These are phyloP conservation scores for Megaptera novaeangliae DNA, from an alignment of 2,113 vertebrate genomes.

Conservation along the genomic window DNA sequence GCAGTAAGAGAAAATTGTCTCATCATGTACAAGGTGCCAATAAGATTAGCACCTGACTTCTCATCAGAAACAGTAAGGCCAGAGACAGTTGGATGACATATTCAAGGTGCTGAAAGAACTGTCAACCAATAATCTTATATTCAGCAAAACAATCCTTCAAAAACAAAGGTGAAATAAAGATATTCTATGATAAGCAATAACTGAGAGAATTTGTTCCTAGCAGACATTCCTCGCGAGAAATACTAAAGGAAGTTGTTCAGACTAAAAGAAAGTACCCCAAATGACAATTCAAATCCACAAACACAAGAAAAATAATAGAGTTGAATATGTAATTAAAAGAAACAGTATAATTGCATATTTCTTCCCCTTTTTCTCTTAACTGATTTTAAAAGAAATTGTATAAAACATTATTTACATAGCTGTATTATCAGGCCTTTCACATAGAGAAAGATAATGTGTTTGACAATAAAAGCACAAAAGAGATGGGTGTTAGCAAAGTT, in stretches of 20 bases:
- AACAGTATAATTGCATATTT: background rate
- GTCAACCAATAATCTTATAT: background rate
- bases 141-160: background rate
- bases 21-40: background rate
- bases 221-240: background rate
- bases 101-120: background rate
- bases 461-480: background rate
- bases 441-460: background rate
- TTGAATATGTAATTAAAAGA: background rate
- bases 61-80: background rate
- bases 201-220: background rate
- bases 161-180: background rate
- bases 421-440: background rate
- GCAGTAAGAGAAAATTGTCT: background rate
- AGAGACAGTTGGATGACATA: background rate
- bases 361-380: background rate
- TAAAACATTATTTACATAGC: background rate
- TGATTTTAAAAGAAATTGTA: background rate
- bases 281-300: background rate
- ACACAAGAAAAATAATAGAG: background rate
- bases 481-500: background rate
- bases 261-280: background rate
- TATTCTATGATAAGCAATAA: background rate
- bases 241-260: background rate
- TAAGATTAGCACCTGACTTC: background rate